Evolutionary conservation across 1,140 invertebrate genomes (phyloP), one percentile per base, ranked within the genome.

Genomic region (Leptonema lineaticorne): DNA sequence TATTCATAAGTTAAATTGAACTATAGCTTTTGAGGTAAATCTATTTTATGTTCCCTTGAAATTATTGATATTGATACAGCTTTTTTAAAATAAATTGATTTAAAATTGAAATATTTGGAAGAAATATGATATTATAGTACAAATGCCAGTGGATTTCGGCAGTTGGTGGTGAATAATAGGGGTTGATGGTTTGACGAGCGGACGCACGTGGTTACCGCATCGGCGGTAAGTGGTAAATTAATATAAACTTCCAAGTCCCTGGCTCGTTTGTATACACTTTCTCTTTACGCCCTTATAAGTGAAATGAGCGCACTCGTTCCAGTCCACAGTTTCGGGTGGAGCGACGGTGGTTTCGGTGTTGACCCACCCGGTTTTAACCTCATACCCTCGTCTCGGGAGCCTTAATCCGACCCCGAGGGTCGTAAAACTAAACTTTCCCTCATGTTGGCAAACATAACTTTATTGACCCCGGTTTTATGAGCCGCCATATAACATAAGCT

Each of bases 401-500:
- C 62, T 50, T 50, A 50, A 50, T 64, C 62, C 62, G 62, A n/a
- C 62, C 62, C 62, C 27, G 62, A 64, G 62, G 62, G 62, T 64
- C 62, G 62, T 64, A 64, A 64, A 64, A 64, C 62, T 64, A 64
- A 64, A 64, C 62, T 64, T 64, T 53, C 62, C 62, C 62, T 27
- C 62, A 50, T 64, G 45, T 50, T 28, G 62, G 62, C 62, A 64
- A 64, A 64, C 62, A 64, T 64, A 64, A 64, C 46, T 64, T 64
- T 64, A 64, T 64, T 64, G 62, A 64, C 62, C 62, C 62, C 62
- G 62, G 62, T 64, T 64, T 64, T 64, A 64, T 64, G 62, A 64
- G 62, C 62, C 62, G 62, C 62, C 46, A 24, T 64, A 50, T 64
- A 64, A 64, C 62, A 64, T 64, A 64, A 64, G 62, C 62, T 53